Evolutionary conservation across 2,113 vertebrate genomes (phyloP), one percentile per base, ranked within the genome.

Genomic region (Toxotes jaculatrix): DNA sequence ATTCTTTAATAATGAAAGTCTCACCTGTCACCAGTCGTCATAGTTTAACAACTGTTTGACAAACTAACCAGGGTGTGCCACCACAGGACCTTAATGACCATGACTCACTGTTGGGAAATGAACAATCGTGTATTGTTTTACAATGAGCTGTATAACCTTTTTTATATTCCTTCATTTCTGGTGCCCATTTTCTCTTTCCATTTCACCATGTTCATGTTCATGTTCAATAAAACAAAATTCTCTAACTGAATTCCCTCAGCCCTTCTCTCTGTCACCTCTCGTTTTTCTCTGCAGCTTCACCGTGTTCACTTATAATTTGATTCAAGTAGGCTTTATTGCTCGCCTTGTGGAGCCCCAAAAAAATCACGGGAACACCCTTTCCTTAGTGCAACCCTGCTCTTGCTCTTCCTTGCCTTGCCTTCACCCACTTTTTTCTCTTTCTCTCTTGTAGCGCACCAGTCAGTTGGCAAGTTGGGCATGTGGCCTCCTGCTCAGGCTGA

Each of bases 401-500:
- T 67, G 51, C 57, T 83, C 40, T 34, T 31, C 5, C 43, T 27
- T 27, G 27, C 27, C 27, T 27, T 27, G 16, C 43, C 16, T 40
- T 10, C 45, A 69, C 57, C 36, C 45, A 32, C 40, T 31, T 59
- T 71, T 53, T 31, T 71, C 43, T 43, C 38, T 68, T 17, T 77
- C 36, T 86, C 38, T 88, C 63, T 80, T 85, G 11, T 90, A 98
- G 97, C 67, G 12, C 92, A 87, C 71, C 93, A 91, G 57, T 95
- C 94, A 23, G 88, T 92, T 47, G 93, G 95, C 64, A 97, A 94
- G 80, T 72, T 96, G 60, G 92, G 91, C 17, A 89, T 80, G 79
- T 96, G 95, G 96, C 96, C 96, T 1, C 96, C 96, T 0, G 43
- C 90, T 84, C 83, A 79, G 70, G 7, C 79, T 74, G 67, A 84